Conservation (phyloP, 2,113 vertebrate genomes). For the Rhizomys pruinosus region DNA sequence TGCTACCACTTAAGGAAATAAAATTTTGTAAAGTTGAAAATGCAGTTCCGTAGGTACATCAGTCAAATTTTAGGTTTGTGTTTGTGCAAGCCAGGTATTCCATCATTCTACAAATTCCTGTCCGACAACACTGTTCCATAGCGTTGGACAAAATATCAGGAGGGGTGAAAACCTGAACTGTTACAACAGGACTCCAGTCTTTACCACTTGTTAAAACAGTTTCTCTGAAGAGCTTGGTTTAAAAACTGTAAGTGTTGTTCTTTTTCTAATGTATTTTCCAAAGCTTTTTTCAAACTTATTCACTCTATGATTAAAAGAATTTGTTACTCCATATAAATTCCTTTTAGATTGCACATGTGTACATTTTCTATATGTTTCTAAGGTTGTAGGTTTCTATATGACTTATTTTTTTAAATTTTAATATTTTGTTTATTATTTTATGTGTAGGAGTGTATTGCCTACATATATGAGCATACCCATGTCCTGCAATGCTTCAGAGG, state of each 20-base stretch:
- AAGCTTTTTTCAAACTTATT: no score
- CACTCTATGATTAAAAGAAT: no score
- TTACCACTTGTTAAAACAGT: conserved; percentile 34
- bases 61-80: background rate
- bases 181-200: background rate
- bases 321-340: no score
- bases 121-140: accelerated
- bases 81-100: background rate
- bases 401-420: no score
- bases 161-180: conserved; percentile 1
- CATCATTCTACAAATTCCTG: background rate
- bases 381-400: no score
- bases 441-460: no score
- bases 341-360: no score
- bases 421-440: no score
- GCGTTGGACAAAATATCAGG: background rate
- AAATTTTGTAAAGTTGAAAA: conserved; percentile 32
- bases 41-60: background rate
- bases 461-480: no score
- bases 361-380: no score
- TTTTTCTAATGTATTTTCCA: no score
- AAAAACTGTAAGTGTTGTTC: background rate
- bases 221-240: background rate
- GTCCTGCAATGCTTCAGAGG: no score
- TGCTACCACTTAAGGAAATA: background rate